Evolutionary conservation across 2,888 invertebrate genomes (phyloP).

Genomic region (Sycophila texana): DNA sequence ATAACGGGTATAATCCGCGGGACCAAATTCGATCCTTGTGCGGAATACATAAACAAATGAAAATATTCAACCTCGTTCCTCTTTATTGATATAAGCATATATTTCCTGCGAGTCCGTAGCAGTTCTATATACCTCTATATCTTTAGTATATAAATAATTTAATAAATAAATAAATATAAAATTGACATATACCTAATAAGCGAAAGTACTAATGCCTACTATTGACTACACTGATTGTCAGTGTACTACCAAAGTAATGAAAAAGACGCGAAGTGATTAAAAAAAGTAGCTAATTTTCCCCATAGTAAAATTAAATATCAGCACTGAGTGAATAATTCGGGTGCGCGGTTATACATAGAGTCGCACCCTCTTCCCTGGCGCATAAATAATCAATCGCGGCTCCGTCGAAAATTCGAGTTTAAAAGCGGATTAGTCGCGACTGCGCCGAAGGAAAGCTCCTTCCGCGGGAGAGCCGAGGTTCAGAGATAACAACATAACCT

Average conservation of each 20-base stretch:
- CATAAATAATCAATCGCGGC: conserved; percentile 50
- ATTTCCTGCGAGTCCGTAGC: no score
- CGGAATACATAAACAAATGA: no score
- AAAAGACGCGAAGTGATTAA: no score
- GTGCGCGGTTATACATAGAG: neutral
- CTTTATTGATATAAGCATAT: no score
- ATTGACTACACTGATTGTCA: no score
- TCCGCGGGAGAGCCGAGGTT: neutral
- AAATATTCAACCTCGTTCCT: no score
- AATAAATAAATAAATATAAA: neutral
- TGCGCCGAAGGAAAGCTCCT: conserved; percentile 16
- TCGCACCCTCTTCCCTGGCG: neutral
- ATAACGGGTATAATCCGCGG: neutral
- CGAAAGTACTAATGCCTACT: no score
- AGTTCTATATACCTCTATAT: no score
- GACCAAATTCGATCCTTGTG: no score
- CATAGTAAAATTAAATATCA: conserved; percentile 25
- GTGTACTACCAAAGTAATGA: no score
- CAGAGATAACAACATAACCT: conserved; percentile 51
- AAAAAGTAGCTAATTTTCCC: conserved; percentile 19
- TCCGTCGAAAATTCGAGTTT: conserved; percentile 46
- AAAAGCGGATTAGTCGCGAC: conserved; percentile 46
- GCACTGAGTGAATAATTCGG: conserved; percentile 29
- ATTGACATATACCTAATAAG: no score
- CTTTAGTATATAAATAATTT: neutral